Evolutionary conservation across 2,113 vertebrate genomes (phyloP).

Genomic region (Nannospalax galili): DNA sequence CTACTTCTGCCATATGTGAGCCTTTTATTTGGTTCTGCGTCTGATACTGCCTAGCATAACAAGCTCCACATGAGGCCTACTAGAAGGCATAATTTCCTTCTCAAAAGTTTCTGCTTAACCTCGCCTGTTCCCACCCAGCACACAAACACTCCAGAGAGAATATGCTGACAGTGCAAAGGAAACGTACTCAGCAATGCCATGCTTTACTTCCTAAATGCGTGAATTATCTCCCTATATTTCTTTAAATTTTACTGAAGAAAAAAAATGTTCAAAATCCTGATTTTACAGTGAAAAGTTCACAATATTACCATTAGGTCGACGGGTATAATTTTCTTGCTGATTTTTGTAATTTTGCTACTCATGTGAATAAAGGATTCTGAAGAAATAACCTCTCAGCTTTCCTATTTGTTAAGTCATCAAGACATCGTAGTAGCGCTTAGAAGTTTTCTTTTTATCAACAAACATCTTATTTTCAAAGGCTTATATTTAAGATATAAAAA

Average conservation of each 20-base stretch:
- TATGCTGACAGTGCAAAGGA: rapidly evolving
- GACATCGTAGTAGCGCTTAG: neutral
- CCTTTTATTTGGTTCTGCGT: neutral
- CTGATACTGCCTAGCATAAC: rapidly evolving
- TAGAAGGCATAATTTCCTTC: neutral
- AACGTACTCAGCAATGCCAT: neutral
- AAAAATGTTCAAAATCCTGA: neutral
- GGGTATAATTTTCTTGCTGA: neutral
- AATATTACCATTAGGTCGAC: conserved; percentile 11
- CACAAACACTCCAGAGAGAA: neutral
- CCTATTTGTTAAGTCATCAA: neutral
- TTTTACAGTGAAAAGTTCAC: neutral
- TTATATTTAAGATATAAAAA: conserved; percentile 37
- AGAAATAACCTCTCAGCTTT: neutral
- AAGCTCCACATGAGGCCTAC: neutral
- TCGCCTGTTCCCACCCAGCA: neutral
- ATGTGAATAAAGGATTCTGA: neutral
- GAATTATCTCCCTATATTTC: neutral
- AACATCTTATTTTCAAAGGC: conserved; percentile 6
- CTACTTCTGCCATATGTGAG: neutral
- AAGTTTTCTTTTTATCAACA: conserved; percentile 50
- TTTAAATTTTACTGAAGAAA: neutral
- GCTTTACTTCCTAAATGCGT: neutral
- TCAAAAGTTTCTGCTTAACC: neutral
- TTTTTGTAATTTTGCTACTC: conserved; percentile 31